Conservation (phyloP, 2,888 invertebrate genomes). For the Trissolcus japonicus region DNA sequence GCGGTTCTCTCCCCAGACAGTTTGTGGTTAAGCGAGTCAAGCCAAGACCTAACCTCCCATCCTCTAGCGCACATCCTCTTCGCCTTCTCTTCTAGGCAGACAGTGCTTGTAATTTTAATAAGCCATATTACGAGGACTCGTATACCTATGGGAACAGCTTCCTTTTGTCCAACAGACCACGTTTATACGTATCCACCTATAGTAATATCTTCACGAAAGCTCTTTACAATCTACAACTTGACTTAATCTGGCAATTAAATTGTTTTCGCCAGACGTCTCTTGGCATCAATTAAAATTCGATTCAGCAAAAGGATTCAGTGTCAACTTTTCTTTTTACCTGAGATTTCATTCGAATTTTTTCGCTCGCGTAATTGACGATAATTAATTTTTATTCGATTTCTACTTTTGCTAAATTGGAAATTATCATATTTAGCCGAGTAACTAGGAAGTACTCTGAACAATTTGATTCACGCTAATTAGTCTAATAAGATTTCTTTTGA, state of each 20-base stretch:
- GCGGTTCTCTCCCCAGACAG: constrained; percentile 68
- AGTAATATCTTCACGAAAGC: constrained; percentile 30
- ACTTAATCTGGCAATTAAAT: constrained; percentile 29
- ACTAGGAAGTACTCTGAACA: constrained; percentile 4
- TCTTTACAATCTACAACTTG: constrained; percentile 31
- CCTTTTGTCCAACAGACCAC: constrained; percentile 58
- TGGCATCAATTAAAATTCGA: constrained; percentile 8
- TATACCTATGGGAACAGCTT: constrained; percentile 63
- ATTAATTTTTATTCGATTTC: too few species aligned
- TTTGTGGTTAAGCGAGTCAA: constrained; percentile 67
- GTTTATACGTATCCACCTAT: constrained; percentile 40
- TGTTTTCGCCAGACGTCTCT: constrained; percentile 4
- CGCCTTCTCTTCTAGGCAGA: constrained; percentile 42
- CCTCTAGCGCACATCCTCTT: constrained; percentile 17
- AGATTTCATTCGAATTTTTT: too few species aligned
- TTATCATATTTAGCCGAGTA: too few species aligned
- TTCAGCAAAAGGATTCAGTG: neutral
- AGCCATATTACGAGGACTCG: constrained; percentile 70
- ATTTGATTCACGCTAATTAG: constrained; percentile 8
- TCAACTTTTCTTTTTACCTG: too few species aligned
- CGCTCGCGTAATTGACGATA: too few species aligned
- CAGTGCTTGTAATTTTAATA: constrained; percentile 74
- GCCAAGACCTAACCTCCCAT: constrained; percentile 62
- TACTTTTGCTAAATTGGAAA: neutral
- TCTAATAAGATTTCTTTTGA: constrained; percentile 1